These are phyloP conservation scores for Gryllus longicercus DNA, from an alignment of 2,888 invertebrate species.

Conservation along the genomic window DNA sequence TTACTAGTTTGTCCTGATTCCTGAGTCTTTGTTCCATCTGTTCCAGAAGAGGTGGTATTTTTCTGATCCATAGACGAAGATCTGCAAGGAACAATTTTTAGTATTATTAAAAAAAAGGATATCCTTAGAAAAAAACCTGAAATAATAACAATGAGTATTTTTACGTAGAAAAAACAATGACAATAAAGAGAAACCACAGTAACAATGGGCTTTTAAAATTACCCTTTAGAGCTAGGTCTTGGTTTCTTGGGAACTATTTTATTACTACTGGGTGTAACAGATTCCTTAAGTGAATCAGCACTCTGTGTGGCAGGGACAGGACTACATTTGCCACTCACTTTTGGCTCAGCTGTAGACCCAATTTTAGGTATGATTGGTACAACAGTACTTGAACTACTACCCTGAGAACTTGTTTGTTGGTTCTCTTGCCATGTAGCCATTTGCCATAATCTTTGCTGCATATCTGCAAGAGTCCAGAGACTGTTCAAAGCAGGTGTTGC, in stretches of 20 bases:
- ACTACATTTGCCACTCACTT: not conserved
- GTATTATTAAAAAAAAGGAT: too few relatives aligned
- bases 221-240: conserved; percentile 25
- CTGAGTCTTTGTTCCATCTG: conserved; percentile 53
- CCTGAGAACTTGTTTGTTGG: not conserved
- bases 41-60: conserved; percentile 53
- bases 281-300: conserved; percentile 34
- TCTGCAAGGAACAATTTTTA: conserved; percentile 45
- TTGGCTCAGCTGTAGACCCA: not conserved
- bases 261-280: conserved; percentile 37
- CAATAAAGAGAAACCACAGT: conserved; percentile 11
- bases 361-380: not conserved
- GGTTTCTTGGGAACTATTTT: conserved; percentile 21
- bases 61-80: conserved; percentile 54
- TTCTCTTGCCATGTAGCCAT: conserved; percentile 33
- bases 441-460: conserved; percentile 40
- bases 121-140: too few relatives aligned
- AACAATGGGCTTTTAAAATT: conserved; percentile 23
- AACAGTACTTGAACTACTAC: not conserved
- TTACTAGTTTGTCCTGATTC: conserved; percentile 53
- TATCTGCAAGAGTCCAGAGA: conserved; percentile 34
- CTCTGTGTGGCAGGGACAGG: conserved; percentile 22
- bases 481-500: conserved; percentile 30
- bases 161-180: not conserved
- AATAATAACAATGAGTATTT: too few relatives aligned